Evolutionary conservation across 2,113 vertebrate genomes (phyloP), one percentile per base, ranked within the genome.

Genomic region (Oceanodroma tethys): DNA sequence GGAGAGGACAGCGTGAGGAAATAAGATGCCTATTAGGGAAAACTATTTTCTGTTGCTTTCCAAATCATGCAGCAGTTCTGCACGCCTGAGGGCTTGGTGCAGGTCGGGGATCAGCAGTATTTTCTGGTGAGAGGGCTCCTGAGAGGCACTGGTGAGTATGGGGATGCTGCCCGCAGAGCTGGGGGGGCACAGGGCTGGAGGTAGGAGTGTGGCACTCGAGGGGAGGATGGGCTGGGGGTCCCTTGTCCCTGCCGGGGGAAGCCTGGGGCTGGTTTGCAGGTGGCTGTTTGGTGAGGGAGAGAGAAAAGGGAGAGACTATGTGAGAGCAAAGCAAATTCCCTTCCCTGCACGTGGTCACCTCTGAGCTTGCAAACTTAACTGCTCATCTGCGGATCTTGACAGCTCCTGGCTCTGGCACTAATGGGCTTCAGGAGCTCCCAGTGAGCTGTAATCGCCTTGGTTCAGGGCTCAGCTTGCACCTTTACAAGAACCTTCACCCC

Each of bases 401-500:
- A 95, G 88, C 76, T 94, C 86, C 93, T 95, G 96, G 65, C 94
- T 93, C 84, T 95, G 83, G 70, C 86, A 92, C 88, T 97, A 96
- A 97, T 84, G 83, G 95, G 91, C 86, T 94, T 95, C 88, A 79
- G 68, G 81, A 93, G 56, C 56, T 97, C 95, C 72, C 86, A 94
- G 88, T 45, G 76, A 95, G 93, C 94, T 93, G 56, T 71, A 91
- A 89, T 94, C 65, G 6, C 91, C 86, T 87, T 95, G 97, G 94
- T 97, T 97, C 95, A 94, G 94, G 91, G 95, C 91, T 95, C 94
- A 96, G 89, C 94, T 97, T 95, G 70, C 91, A 94, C 91, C 93
- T 96, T 89, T 97, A 97, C 95, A 97, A 95, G 94, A 73, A 91
- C 94, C 97, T 97, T 96, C 91, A 97, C 88, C 88, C 83, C 88